Evolutionary conservation across 1,140 invertebrate species (phyloP).

Genomic region (Eciton burchellii): DNA sequence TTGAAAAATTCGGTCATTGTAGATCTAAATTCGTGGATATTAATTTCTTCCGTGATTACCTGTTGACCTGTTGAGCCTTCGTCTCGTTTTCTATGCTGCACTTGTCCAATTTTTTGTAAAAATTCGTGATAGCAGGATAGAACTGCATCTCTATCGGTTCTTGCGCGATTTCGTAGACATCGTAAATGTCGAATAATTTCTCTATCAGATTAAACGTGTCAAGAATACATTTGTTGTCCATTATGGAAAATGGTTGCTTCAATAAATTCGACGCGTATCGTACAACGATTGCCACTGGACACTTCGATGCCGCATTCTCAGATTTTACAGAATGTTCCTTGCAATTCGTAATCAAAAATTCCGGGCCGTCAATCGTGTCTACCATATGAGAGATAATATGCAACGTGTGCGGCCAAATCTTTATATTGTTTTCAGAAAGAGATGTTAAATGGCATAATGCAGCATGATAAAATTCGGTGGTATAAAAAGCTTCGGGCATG

Average conservation of each 20-base stretch:
- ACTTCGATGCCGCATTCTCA: constrained; percentile 67
- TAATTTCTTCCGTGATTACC: constrained; percentile 69
- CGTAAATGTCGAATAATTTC: constrained; percentile 78
- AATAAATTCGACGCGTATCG: constrained; percentile 77
- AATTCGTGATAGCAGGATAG: constrained; percentile 78
- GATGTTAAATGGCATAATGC: constrained; percentile 77
- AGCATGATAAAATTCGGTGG: constrained; percentile 78
- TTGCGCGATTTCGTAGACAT: constrained; percentile 77
- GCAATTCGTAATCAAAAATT: constrained; percentile 77
- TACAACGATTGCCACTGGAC: constrained; percentile 77
- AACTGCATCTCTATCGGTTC: constrained; percentile 76
- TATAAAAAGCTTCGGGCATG: constrained; percentile 73
- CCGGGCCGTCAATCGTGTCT: constrained; percentile 77
- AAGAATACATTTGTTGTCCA: constrained; percentile 78
- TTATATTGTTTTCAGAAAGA: constrained; percentile 69
- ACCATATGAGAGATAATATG: constrained; percentile 79
- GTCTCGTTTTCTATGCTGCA: constrained; percentile 82
- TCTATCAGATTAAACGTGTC: constrained; percentile 78
- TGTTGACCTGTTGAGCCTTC: constrained; percentile 81
- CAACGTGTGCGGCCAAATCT: constrained; percentile 81
- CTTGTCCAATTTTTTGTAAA: constrained; percentile 82
- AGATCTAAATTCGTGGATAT: background rate
- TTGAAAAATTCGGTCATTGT: constrained; percentile 21
- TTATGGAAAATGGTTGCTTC: constrained; percentile 82
- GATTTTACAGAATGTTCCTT: constrained; percentile 70